Evolutionary conservation across 2,113 vertebrate genomes (phyloP).

Genomic region (Maccullochella peelii): DNA sequence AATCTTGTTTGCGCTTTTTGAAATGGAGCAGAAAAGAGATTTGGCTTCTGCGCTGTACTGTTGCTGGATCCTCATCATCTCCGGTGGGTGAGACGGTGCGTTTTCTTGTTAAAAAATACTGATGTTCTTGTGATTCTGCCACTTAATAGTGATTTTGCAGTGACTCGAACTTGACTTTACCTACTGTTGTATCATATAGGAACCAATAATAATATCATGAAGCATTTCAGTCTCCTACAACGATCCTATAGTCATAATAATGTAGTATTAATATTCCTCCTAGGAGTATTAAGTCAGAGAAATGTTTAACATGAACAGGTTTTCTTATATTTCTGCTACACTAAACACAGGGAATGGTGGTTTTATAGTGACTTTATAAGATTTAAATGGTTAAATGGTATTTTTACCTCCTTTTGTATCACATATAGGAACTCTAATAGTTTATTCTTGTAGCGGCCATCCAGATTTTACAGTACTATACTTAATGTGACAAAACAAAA

Average conservation of each 20-base stretch:
- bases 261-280: neutral
- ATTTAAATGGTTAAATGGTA: neutral
- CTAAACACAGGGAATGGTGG: too few species aligned
- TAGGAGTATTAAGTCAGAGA: neutral
- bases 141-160: neutral
- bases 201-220: neutral
- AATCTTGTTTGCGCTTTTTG: neutral
- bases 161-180: neutral
- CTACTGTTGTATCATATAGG: too few species aligned
- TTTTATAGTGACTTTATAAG: neutral
- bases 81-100: slow-evolving; percentile 43
- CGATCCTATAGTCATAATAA: neutral
- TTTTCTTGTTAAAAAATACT: neutral
- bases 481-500: neutral
- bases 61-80: slow-evolving; percentile 58
- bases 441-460: too few species aligned
- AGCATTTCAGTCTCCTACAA: neutral
- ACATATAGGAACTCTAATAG: too few species aligned
- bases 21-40: slow-evolving; percentile 39
- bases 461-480: neutral
- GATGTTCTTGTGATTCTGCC: neutral
- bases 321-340: too few species aligned
- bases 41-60: slow-evolving; percentile 22
- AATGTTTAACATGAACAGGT: neutral
- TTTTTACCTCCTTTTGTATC: too few species aligned